These are phyloP conservation scores for Argyresthia albistria DNA, from an alignment of 2,888 invertebrate species.

Conservation along the genomic window DNA sequence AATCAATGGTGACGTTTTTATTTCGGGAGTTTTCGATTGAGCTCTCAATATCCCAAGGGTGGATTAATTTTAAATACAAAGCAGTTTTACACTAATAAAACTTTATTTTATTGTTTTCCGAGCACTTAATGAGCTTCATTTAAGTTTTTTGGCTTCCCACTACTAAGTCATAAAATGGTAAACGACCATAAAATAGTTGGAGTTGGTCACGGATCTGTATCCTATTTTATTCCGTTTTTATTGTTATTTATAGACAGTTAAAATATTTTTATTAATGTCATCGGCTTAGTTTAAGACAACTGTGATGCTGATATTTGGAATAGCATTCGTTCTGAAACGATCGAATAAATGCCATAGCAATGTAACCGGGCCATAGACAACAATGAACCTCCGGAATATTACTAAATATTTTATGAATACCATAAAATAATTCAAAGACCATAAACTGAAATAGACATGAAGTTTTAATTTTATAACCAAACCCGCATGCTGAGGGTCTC, in stretches of 20 bases:
- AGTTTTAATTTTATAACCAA: constrained; percentile 42
- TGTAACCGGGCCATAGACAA: not conserved
- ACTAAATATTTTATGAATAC: not conserved
- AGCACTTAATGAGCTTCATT: constrained; percentile 63
- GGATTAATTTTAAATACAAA: not conserved
- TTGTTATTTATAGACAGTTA: constrained; percentile 66
- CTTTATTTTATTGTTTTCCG: constrained; percentile 55
- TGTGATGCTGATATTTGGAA: constrained; percentile 13
- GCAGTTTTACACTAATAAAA: constrained; percentile 28
- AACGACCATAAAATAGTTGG: constrained; percentile 41
- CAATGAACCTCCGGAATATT: not conserved
- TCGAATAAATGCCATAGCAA: not conserved
- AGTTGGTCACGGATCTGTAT: constrained; percentile 59
- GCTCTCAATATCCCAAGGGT: not conserved
- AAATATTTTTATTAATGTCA: constrained; percentile 60
- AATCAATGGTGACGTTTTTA: not conserved
- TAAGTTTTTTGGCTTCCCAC: constrained; percentile 60
- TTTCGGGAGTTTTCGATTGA: constrained; percentile 1
- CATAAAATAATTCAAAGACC: constrained; percentile 14
- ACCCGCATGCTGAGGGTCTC: constrained; percentile 38
- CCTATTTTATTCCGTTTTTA: constrained; percentile 68
- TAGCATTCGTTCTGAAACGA: not conserved
- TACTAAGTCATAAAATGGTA: constrained; percentile 51
- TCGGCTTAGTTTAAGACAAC: constrained; percentile 29
- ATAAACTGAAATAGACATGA: constrained; percentile 41